phyloP scores from a whole-genome alignment of 1,140 invertebrate species.

The Xylocopa sonorina region DNA sequence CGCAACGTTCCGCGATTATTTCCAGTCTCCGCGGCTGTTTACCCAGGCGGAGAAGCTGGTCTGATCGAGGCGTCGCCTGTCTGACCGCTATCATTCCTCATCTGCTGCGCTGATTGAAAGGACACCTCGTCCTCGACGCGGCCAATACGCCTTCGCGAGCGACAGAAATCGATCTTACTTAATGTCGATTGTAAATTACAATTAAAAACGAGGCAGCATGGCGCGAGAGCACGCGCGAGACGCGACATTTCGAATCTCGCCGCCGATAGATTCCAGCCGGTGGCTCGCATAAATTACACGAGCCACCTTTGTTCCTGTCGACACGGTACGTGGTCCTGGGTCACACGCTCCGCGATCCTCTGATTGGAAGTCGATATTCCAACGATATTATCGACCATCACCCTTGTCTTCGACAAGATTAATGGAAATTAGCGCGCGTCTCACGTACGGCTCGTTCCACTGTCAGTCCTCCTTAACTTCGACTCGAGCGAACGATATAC shows the following conservation, averaged over 20 bases:
- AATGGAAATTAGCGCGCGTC: constrained; percentile 41
- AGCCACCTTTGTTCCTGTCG: constrained; percentile 47
- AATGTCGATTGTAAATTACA: no score
- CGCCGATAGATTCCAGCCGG: not conserved
- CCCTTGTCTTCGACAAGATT: constrained; percentile 40
- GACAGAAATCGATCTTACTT: no score
- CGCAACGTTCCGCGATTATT: not conserved
- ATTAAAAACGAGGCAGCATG: no score
- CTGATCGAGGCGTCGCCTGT: not conserved
- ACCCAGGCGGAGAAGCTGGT: not conserved
- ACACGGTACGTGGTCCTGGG: not conserved
- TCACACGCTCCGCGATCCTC: constrained; percentile 9
- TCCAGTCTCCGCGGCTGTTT: not conserved
- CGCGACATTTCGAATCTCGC: no score
- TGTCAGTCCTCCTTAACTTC: constrained; percentile 10
- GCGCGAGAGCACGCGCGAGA: no score
- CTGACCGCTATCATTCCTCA: not conserved
- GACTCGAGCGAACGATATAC: not conserved
- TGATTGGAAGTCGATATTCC: constrained; percentile 49
- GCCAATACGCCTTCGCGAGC: fast-evolving
- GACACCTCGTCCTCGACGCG: not conserved
- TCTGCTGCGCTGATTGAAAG: not conserved
- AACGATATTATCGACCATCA: constrained; percentile 50
- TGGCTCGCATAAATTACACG: constrained; percentile 32
- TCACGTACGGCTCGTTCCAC: not conserved